Percentiles rank a stretch among this genome's conserved stretches.
These are phyloP conservation scores for Luperina nickerlii DNA, from an alignment of 2,888 invertebrate species.

Conservation along the genomic window DNA sequence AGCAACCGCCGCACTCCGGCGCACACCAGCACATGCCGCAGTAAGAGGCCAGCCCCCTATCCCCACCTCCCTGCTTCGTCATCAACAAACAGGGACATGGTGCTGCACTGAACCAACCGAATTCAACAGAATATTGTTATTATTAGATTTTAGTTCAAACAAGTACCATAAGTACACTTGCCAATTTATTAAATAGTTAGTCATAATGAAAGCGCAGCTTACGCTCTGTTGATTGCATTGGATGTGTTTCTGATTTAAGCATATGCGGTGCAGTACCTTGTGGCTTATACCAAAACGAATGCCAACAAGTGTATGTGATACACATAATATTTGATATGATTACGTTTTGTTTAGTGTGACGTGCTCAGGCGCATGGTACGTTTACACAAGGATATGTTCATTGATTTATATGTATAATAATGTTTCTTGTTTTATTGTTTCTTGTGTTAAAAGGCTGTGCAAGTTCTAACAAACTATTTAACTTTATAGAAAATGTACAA, in stretches of 20 bases:
- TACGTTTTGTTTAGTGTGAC: conserved; percentile 11
- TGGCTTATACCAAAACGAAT: conserved; percentile 37
- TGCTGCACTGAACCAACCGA: conserved; percentile 14
- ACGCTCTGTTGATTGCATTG: conserved; percentile 27
- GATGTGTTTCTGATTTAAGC: conserved; percentile 8
- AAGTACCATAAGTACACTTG: conserved; percentile 48
- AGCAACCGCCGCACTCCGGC: conserved; percentile 55
- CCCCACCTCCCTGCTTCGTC: too few relatives aligned
- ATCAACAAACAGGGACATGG: conserved; percentile 4
- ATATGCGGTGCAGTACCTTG: conserved; percentile 24
- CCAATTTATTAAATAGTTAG: conserved; percentile 52
- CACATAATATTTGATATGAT: conserved; percentile 13
- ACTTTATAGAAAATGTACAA: conserved; percentile 55
- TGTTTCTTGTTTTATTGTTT: conserved; percentile 42
- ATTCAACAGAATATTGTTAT: conserved; percentile 30
- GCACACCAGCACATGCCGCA: conserved; percentile 73
- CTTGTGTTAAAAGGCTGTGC: conserved; percentile 70
- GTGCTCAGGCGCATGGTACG: conserved; percentile 17
- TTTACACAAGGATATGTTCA: conserved; percentile 20
- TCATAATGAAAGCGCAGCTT: conserved; percentile 47
- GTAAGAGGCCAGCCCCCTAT: conserved; percentile 51
- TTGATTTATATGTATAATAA: conserved; percentile 38
- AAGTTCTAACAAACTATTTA: conserved; percentile 62
- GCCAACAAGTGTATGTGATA: conserved; percentile 9
- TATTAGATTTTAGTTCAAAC: conserved; percentile 42